Evolutionary conservation across 2,888 invertebrate genomes (phyloP), one percentile per base, ranked within the genome.

Genomic region (Conchocele bisecta): DNA sequence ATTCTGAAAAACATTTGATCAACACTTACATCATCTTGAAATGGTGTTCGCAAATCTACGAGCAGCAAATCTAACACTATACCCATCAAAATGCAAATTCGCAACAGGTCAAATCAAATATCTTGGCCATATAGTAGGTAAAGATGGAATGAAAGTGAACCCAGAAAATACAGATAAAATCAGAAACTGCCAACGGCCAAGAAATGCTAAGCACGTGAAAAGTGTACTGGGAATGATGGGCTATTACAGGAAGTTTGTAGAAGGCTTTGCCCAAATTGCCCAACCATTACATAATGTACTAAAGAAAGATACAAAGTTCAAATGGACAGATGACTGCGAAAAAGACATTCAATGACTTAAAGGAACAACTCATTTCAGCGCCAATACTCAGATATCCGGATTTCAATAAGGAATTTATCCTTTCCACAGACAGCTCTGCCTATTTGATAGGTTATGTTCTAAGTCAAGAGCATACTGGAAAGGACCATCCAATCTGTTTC

Each of bases 61-160:
- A 37, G 63, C 71, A 9, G 75, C 77, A 9, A 74, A 74, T 22
- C 42, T 82, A 17, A 79, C 48, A 37, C 59, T 80, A 9, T 71
- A 79, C 53, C 76, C 75, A 31, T 31, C 50, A 22, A 82, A 82
- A 50, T 82, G 77, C 53, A 28, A 51, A 13, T 77, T 79, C 44
- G 74, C 70, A 15, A 31, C 68, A 11, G 39, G 26, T 22, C 28
- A 61, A 17, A 68, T 79, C 3, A 63, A 65, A n/a, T 82, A 75
- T 60, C 54, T 80, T 17, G 82, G 82, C 0, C 77, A 79, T 42
- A 58, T 80, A 24, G 50, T 82, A 13, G 68, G 73, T 2, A 76
- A 74, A 56, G 44, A 74, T 9, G 79, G 81, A 6, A 64, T 81
- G 5, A 42, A 68, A 37, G 76, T 66, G 1, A 69, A 77, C 20